Evolutionary conservation across 2,888 invertebrate species (phyloP).

Genomic region (Drosophila paucipuncta): DNA sequence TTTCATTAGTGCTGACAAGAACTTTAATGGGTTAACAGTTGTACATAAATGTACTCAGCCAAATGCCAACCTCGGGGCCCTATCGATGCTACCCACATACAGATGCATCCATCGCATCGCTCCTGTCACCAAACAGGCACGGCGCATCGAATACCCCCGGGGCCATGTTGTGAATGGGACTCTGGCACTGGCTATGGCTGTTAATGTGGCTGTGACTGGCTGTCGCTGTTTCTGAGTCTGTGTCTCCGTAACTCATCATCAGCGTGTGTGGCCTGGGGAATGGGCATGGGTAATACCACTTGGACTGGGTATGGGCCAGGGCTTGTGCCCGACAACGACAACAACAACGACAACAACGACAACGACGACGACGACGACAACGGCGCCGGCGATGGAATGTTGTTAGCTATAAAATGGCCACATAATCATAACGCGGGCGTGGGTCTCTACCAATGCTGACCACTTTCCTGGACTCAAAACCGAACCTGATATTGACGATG

Average conservation of each 20-base stretch:
- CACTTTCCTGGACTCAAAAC: conserved; percentile 49
- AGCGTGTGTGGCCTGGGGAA: conserved; percentile 61
- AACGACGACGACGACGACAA: conserved; percentile 24
- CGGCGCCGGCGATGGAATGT: conserved; percentile 71
- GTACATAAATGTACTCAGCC: conserved; percentile 22
- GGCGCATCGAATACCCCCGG: conserved; percentile 45
- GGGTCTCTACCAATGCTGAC: conserved; percentile 53
- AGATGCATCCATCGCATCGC: conserved; percentile 44
- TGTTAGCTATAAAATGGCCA: conserved; percentile 80
- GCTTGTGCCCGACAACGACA: conserved; percentile 33
- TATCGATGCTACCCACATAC: conserved; percentile 43
- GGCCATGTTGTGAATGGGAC: conserved; percentile 25
- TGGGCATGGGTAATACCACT: conserved; percentile 22
- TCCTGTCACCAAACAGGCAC: conserved; percentile 68
- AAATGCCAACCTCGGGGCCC: conserved; percentile 14
- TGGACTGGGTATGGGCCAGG: conserved; percentile 11
- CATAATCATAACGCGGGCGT: conserved; percentile 82
- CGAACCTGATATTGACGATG: conserved; percentile 74
- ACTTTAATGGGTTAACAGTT: conserved; percentile 50
- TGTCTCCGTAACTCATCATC: conserved; percentile 57
- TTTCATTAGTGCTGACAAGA: conserved; percentile 36
- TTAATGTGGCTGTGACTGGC: conserved; percentile 11
- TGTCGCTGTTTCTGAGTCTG: conserved; percentile 28
- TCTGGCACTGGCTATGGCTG: conserved; percentile 13
- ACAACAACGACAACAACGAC: conserved; percentile 28